Evolutionary conservation across 2,888 invertebrate genomes (phyloP).

Genomic region (Adelphocoris suturalis): DNA sequence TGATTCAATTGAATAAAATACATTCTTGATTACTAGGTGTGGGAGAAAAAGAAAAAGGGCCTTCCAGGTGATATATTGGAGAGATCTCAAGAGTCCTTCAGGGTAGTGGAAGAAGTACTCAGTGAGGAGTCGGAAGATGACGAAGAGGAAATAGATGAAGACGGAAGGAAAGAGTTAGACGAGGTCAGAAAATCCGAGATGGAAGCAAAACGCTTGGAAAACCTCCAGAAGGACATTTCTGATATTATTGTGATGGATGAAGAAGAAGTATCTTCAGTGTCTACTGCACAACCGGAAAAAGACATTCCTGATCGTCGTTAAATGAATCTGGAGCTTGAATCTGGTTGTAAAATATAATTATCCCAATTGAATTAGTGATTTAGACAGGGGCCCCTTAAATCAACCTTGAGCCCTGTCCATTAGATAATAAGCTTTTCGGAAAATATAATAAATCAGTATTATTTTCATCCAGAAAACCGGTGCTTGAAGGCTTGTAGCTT

Average conservation of each 20-base stretch:
- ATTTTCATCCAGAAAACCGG: no score
- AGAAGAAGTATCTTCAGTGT: constrained; percentile 42
- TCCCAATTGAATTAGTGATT: no score
- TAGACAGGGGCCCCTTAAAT: no score
- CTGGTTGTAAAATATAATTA: no score
- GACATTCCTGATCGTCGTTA: constrained; percentile 24
- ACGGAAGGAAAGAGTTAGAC: background rate
- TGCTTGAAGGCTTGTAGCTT: no score
- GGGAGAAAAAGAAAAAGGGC: constrained; percentile 48
- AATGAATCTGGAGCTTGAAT: background rate
- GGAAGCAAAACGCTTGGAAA: constrained; percentile 49
- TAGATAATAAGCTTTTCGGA: no score
- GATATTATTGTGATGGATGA: constrained; percentile 25
- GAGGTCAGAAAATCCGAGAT: constrained; percentile 25
- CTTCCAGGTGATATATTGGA: background rate
- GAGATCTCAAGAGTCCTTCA: constrained; percentile 50
- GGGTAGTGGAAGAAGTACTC: constrained; percentile 41
- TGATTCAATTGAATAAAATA: background rate
- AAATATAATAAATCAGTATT: no score
- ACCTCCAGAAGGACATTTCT: constrained; percentile 43
- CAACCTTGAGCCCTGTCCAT: no score
- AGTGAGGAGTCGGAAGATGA: constrained; percentile 59
- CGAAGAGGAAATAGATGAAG: constrained; percentile 56
- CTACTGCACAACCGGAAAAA: background rate
- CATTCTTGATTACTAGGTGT: constrained; percentile 13